Percentiles rank a stretch among this genome's conserved stretches.
phyloP scores from a whole-genome alignment of 2,113 vertebrate species.

The Plecturocebus donacophilus region DNA sequence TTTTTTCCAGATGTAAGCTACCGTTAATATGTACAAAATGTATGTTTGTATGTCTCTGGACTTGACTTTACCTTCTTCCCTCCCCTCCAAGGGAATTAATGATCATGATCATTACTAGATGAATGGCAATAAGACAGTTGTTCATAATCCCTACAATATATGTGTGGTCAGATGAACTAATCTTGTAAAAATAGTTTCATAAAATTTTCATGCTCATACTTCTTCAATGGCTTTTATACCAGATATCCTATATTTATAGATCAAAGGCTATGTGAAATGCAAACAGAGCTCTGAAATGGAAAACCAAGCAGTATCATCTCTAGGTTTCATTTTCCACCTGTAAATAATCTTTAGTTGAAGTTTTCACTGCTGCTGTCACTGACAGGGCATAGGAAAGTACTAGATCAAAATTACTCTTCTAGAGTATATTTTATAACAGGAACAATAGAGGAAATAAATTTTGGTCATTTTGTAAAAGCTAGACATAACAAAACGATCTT shows the following conservation, averaged over 20 bases:
- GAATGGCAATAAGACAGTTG: not conserved
- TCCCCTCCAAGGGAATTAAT: conserved; percentile 32
- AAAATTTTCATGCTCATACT: conserved; percentile 40
- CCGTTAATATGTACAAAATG: not conserved
- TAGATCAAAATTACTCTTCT: conserved; percentile 35
- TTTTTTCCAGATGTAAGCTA: not conserved
- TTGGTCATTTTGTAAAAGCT: conserved; percentile 41
- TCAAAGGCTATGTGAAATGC: conserved; percentile 50
- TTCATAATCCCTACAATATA: conserved; percentile 35
- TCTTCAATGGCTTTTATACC: conserved; percentile 23
- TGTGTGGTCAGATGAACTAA: conserved; percentile 50
- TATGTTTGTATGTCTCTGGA: not conserved
- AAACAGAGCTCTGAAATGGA: conserved; percentile 12
- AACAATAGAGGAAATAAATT: conserved; percentile 55
- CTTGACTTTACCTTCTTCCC: not conserved
- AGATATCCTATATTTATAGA: conserved; percentile 31
- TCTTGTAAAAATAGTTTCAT: not conserved
- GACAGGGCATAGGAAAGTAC: not conserved
- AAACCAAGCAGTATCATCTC: not conserved
- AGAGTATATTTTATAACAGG: conserved; percentile 40
- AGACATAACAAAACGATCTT: conserved; percentile 18
- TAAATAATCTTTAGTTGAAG: conserved; percentile 54
- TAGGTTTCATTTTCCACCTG: conserved; percentile 14
- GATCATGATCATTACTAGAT: not conserved
- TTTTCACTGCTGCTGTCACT: conserved; percentile 20